Evolutionary conservation across 92 coral and sea anemone species (phyloP), one percentile per base, ranked within the genome.

Genomic region (Heteractis magnifica): DNA sequence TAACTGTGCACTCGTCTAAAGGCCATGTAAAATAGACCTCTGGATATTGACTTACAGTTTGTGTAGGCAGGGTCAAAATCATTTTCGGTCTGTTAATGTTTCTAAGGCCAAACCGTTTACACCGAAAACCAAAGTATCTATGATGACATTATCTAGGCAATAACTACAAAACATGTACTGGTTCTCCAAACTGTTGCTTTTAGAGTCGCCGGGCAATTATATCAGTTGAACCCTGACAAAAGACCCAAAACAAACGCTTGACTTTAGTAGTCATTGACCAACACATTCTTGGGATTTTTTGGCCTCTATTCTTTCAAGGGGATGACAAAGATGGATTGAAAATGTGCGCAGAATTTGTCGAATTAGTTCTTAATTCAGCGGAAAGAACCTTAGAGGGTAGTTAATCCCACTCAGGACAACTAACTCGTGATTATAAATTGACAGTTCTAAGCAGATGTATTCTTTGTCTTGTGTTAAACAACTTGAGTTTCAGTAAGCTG

Each of bases 71-170:
- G 84, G 77, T 81, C 84, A 81, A 49, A 52, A 11, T 23, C 12
- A 81, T 13, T 20, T 48, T 20, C 11, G 7, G 20, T 70, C 49
- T 68, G 55, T 71, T 56, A 68, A 68, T 16, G 9, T 68, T 81
- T 18, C 64, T 44, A 81, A 81, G 84, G 84, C 84, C 84, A 81
- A 70, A 81, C 51, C 84, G 84, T 81, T 81, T 81, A 81, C 68
- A 68, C 49, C 20, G 11, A 58, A 56, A 64, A 65, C 70, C 71
- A 80, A 64, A 65, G 75, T 34, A 20, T 68, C 84, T 9, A 70
- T 15, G 49, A 60, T 21, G 48, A 81, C 23, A 18, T 81, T 70
- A 81, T 68, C 65, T 68, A 10, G 3, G 6, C 10, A 18, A 56
- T 70, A 81, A 9, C 49, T 81, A 6, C 26, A 53, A 53, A 53